These are phyloP conservation scores for Drosophila sechellia DNA, from an alignment of 1,140 invertebrate species.

Conservation along the genomic window DNA sequence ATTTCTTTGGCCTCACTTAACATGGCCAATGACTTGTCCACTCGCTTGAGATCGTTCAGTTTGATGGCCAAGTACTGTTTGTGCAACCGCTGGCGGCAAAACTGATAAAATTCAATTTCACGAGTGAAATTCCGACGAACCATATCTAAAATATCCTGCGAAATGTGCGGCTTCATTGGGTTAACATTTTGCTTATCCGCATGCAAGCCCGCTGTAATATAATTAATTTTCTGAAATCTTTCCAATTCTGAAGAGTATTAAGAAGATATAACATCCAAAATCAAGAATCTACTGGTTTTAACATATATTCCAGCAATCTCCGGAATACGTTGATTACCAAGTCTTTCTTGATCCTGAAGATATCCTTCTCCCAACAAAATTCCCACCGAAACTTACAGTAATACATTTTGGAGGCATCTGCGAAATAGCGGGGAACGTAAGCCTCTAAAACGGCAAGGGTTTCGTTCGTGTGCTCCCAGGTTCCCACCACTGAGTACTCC, in stretches of 20 bases:
- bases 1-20: conserved; percentile 43
- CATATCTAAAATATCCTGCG: conserved; percentile 92
- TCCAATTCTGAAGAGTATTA: too few relatives aligned
- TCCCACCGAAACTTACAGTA: conserved; percentile 87
- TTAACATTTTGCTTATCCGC: conserved; percentile 54
- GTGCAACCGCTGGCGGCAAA: conserved; percentile 93
- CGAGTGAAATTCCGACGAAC: conserved; percentile 93
- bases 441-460: conserved; percentile 92
- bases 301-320: too few relatives aligned
- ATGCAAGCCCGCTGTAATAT: conserved; percentile 85
- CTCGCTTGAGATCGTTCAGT: conserved; percentile 63
- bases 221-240: not conserved
- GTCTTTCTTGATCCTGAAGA: not conserved
- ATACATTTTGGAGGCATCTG: conserved; percentile 90
- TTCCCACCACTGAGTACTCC: conserved; percentile 94
- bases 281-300: not conserved
- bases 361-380: not conserved
- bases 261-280: too few relatives aligned
- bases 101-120: conserved; percentile 96
- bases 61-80: conserved; percentile 89
- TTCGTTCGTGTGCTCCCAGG: conserved; percentile 93
- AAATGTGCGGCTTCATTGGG: conserved; percentile 90
- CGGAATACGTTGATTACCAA: too few relatives aligned
- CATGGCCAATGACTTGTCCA: conserved; percentile 53
- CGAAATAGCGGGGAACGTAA: conserved; percentile 93